These are phyloP conservation scores for Philhelius pedissequus DNA, from an alignment of 2,888 invertebrate genomes.

Conservation along the genomic window DNA sequence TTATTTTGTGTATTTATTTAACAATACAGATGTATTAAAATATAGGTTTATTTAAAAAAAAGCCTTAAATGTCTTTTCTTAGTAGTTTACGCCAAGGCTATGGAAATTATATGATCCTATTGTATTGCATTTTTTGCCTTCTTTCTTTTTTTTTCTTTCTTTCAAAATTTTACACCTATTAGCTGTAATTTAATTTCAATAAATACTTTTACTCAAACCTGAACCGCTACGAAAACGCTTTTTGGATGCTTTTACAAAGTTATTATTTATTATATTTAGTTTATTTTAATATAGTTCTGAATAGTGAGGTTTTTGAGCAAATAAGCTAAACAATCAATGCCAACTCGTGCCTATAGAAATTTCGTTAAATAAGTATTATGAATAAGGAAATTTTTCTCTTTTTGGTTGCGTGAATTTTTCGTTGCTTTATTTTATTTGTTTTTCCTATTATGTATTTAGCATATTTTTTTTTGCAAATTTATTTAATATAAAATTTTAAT, in stretches of 20 bases:
- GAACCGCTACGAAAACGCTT: conserved; percentile 32
- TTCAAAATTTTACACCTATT: conserved; percentile 2
- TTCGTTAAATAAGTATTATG: background rate
- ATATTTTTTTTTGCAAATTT: background rate
- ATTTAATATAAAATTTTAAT: background rate
- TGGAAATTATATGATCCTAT: conserved; percentile 50
- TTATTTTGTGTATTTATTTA: conserved; percentile 47
- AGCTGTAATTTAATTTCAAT: background rate
- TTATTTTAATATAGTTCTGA: background rate
- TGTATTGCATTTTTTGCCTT: conserved; percentile 33
- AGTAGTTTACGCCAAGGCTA: conserved; percentile 22
- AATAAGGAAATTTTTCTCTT: background rate
- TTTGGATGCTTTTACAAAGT: conserved; percentile 62
- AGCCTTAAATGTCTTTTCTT: conserved; percentile 23
- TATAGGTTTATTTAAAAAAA: conserved; percentile 7
- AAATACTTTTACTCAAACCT: conserved; percentile 1
- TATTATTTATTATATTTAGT: conserved; percentile 4
- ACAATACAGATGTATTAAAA: conserved; percentile 7
- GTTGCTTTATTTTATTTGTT: background rate
- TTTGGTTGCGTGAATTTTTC: background rate
- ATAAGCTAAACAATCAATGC: conserved; percentile 39
- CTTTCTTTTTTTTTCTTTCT: conserved; percentile 13
- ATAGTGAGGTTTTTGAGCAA: conserved; percentile 10
- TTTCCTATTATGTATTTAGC: background rate
- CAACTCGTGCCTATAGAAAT: conserved; percentile 33